A percentile compares a stretch with the other conserved stretches of the same genome.
These are phyloP conservation scores for Lichenostomus cassidix DNA, from an alignment of 2,113 vertebrate genomes.

Conservation along the genomic window DNA sequence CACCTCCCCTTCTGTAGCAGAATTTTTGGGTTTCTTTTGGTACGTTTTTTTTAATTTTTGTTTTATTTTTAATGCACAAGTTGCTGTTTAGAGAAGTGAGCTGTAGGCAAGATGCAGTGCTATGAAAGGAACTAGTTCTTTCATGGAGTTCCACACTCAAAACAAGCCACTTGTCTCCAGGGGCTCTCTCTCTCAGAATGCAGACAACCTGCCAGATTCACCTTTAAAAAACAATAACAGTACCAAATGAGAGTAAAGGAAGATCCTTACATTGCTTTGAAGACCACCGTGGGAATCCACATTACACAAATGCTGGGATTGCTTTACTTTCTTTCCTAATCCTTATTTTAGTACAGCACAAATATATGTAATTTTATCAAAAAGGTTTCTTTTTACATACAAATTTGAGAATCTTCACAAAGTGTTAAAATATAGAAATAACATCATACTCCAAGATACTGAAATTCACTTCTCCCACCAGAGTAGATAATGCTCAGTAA, in stretches of 20 bases:
- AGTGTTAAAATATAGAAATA: not conserved
- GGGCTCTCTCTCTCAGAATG: not conserved
- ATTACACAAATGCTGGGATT: not conserved
- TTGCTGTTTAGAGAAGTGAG: not conserved
- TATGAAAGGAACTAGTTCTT: conserved; percentile 14
- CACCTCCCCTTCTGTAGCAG: not conserved
- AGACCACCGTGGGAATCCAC: conserved; percentile 17
- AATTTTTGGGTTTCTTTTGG: not conserved
- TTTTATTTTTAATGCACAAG: not conserved
- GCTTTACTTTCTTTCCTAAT: not conserved
- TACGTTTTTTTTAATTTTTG: not conserved
- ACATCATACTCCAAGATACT: not conserved
- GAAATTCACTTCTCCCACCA: not conserved
- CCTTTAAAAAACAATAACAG: conserved; percentile 30
- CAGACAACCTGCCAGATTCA: conserved; percentile 47
- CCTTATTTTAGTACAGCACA: not conserved
- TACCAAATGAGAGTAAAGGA: not conserved
- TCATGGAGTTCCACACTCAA: not conserved
- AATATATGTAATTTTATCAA: not conserved
- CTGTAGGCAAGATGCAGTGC: not conserved
- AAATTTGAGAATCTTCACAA: not conserved
- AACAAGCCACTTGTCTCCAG: conserved; percentile 26
- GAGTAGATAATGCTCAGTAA: not conserved
- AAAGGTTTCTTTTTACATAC: not conserved
- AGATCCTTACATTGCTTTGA: not conserved